Base-by-base conservation (phyloP, 2,113 vertebrate species). In the Calypte anna region DNA sequence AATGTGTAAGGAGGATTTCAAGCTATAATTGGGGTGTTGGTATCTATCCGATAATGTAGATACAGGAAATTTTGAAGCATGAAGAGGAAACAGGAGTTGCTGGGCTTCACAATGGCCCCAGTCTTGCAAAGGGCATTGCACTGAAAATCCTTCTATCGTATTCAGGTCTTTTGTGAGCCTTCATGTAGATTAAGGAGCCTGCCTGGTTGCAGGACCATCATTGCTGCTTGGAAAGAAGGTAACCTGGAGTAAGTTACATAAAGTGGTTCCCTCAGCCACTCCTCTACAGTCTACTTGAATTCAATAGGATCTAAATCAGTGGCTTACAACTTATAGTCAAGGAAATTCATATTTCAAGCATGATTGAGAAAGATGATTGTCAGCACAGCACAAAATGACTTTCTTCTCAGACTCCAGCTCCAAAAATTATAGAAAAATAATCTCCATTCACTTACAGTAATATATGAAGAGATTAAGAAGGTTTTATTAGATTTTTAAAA, bases 381-480 rank as follows among this genome's bases (percentile, higher is more conserved):
- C 82, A 93, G 28, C 33, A 82, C 40, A 85, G 70, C 18, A 87
- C 17, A 88, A 77, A 77, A 86, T 66, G 0, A 74, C 85, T 91
- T 95, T 93, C 51, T 80, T 63, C 68, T 88, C 55, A 82, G 33
- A 22, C 28, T 82, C 25, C 38, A 88, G n/a, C 38, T 95, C 48
- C 33, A 91, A 88, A 94, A 86, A 66, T 76, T 80, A 79, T 89
- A 74, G 44, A 67, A 75, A 91, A 87, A 94, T 70, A 91, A 90
- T 90, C 72, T 90, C 43, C 21, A 22, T 86, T 95, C 86, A 74
- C 33, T 74, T 83, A 61, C 28, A 89, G 43, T 59, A 91, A 83
- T 70, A 81, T 50, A 88, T 68, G 59, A 90, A 91, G 55, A 86
- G 63, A 80, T 89, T 77, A 90, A 82, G 48, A 58, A 90, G 12